Conservation (phyloP, 2,113 vertebrate genomes). For the Apeltes quadracus region DNA sequence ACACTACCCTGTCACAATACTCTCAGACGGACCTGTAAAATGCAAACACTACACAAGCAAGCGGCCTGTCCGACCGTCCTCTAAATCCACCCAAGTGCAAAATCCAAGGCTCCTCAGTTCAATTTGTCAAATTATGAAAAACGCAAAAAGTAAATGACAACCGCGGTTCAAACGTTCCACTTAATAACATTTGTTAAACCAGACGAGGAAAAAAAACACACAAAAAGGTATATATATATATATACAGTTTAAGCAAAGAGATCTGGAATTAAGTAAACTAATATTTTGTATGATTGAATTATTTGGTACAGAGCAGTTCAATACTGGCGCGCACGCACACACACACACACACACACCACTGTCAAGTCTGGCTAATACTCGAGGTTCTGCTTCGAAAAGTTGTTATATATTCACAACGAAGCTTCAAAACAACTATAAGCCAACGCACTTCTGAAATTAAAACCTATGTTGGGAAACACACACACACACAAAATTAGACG, state of each 20-base stretch:
- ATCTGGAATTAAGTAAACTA: conserved; percentile 83
- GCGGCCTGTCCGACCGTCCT: conserved; percentile 2
- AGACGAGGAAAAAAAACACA: conserved; percentile 30
- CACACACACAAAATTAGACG: conserved; percentile 32
- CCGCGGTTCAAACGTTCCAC: conserved; percentile 70
- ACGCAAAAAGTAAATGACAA: conserved; percentile 29
- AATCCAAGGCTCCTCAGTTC: conserved; percentile 79
- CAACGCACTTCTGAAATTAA: conserved; percentile 69
- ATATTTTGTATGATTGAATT: conserved; percentile 67
- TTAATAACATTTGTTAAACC: conserved; percentile 68
- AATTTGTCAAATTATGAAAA: conserved; percentile 61
- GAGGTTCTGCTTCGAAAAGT: conserved; percentile 71
- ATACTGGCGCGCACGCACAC: conserved; percentile 86
- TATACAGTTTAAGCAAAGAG: conserved; percentile 67
- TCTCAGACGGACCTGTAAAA: conserved; percentile 37
- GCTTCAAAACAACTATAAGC: conserved; percentile 67
- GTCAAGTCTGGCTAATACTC: conserved; percentile 82
- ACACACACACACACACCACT: conserved; percentile 62
- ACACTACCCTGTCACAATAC: conserved; percentile 47
- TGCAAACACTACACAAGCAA: conserved; percentile 7
- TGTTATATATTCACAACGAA: conserved; percentile 72
- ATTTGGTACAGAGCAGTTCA: conserved; percentile 85
- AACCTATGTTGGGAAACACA: conserved; percentile 28
- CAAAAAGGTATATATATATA: conserved; percentile 30
- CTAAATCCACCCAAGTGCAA: conserved; percentile 79